Percentiles rank a stretch among this genome's conserved stretches.
phyloP scores from a whole-genome alignment of 2,113 vertebrate genomes.

The Paracanthobrama guichenoti region DNA sequence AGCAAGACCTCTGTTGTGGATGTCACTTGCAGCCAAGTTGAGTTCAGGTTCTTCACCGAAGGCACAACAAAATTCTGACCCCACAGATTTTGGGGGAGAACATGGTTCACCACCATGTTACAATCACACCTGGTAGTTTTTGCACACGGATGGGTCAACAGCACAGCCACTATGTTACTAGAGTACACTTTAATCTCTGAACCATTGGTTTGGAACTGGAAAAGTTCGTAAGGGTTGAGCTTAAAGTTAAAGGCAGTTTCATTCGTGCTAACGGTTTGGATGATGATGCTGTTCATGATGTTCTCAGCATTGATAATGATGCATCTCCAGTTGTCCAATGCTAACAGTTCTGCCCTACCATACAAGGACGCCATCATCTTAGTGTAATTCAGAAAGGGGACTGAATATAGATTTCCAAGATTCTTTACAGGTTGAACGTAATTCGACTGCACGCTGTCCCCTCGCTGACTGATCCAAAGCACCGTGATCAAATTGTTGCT shows the following conservation, averaged over 20 bases:
- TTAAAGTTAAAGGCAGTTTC: accelerated
- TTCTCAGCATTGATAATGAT: slow-evolving; percentile 61
- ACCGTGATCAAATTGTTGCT: slow-evolving; percentile 51
- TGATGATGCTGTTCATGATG: not conserved
- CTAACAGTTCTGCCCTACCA: not conserved
- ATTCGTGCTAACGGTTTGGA: not conserved
- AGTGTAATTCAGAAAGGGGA: slow-evolving; percentile 51
- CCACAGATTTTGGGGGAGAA: slow-evolving; percentile 25
- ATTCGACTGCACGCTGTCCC: slow-evolving; percentile 60
- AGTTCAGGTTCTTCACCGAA: accelerated
- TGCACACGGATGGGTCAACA: slow-evolving; percentile 67
- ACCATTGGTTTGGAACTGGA: slow-evolving; percentile 30
- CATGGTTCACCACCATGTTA: slow-evolving; percentile 53
- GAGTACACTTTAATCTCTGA: slow-evolving; percentile 22
- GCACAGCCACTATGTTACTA: slow-evolving; percentile 20
- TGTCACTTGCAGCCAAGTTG: slow-evolving; percentile 47
- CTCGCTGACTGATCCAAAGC: slow-evolving; percentile 19
- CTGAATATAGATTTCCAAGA: slow-evolving; percentile 57
- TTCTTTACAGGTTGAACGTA: slow-evolving; percentile 50
- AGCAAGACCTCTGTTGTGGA: accelerated
- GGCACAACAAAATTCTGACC: slow-evolving; percentile 60
- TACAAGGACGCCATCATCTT: not conserved
- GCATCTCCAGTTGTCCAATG: not conserved
- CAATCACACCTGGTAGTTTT: slow-evolving; percentile 56
- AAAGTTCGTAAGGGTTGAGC: not conserved